Conservation (phyloP, 1,140 invertebrate genomes). For the Atta cephalotes region DNA sequence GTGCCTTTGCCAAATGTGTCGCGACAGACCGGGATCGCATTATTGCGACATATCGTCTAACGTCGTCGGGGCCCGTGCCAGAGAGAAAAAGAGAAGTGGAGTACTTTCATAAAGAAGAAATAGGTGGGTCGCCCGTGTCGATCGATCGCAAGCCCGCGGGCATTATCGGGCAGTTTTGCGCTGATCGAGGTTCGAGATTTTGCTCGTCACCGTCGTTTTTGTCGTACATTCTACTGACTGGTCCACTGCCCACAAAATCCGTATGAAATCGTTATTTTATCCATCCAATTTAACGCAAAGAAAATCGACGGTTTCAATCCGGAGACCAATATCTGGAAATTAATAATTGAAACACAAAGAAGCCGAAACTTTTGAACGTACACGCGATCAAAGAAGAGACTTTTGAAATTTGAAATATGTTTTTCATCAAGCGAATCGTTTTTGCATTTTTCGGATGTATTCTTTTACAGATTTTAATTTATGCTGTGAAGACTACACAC, state of each 20-base stretch:
- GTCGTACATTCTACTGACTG: neutral
- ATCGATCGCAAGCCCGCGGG: slow-evolving; percentile 63
- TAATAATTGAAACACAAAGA: neutral
- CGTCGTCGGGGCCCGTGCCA: slow-evolving; percentile 33
- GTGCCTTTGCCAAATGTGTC: slow-evolving; percentile 40
- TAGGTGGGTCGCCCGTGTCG: slow-evolving; percentile 59
- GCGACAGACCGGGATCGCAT: slow-evolving; percentile 36
- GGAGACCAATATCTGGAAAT: neutral
- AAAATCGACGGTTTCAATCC: neutral
- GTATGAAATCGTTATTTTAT: slow-evolving; percentile 54
- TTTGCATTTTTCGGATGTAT: neutral
- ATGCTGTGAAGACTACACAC: neutral
- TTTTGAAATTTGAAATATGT: neutral
- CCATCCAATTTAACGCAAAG: neutral
- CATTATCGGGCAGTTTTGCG: slow-evolving; percentile 35
- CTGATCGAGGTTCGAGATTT: slow-evolving; percentile 54
- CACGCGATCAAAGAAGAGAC: neutral
- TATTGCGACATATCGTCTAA: slow-evolving; percentile 71
- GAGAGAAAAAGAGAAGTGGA: slow-evolving; percentile 67
- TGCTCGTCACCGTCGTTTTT: slow-evolving; percentile 36
- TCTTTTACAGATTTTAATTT: neutral
- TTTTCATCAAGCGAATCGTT: neutral
- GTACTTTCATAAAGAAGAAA: slow-evolving; percentile 76
- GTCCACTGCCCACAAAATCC: neutral
- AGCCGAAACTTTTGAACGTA: neutral